Evolutionary conservation across 30 jellyfish, hydroid and myxozoan species (phyloP).

Genomic region (Aurelia sp.): DNA sequence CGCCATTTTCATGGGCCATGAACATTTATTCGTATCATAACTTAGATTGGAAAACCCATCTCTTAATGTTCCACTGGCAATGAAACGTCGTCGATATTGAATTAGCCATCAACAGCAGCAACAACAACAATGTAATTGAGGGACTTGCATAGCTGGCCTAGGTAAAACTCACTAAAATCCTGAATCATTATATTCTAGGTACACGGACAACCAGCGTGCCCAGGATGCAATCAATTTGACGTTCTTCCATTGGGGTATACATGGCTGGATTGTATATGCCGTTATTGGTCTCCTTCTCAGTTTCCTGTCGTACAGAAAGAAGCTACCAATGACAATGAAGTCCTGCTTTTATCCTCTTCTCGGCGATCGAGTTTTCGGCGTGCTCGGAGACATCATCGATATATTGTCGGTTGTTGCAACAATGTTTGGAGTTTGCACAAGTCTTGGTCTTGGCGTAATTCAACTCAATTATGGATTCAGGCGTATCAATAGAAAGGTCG

Average conservation of each 20-base stretch:
- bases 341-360: slow-evolving; percentile 95
- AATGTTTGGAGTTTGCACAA: slow-evolving; percentile 99
- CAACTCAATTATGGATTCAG: slow-evolving; percentile 87
- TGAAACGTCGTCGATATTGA: too few relatives aligned
- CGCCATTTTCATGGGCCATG: too few relatives aligned
- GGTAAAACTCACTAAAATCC: too few relatives aligned
- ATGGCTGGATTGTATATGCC: slow-evolving; percentile 93
- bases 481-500: slow-evolving; percentile 77
- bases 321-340: slow-evolving; percentile 94
- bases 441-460: slow-evolving; percentile 96
- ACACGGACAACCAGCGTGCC: slow-evolving; percentile 91
- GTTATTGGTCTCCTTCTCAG: slow-evolving; percentile 84
- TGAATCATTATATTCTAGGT: slow-evolving; percentile 19
- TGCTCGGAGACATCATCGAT: slow-evolving; percentile 88
- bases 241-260: slow-evolving; percentile 95
- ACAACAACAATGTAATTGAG: too few relatives aligned
- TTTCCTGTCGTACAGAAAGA: slow-evolving; percentile 82
- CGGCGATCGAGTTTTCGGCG: slow-evolving; percentile 88
- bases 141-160: too few relatives aligned
- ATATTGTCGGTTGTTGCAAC: slow-evolving; percentile 91
- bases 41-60: too few relatives aligned
- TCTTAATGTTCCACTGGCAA: too few relatives aligned
- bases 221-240: slow-evolving; percentile 96
- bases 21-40: too few relatives aligned
- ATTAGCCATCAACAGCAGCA: too few relatives aligned